These are phyloP conservation scores for Cephus cinctus DNA, from an alignment of 1,140 invertebrate genomes.

Conservation along the genomic window DNA sequence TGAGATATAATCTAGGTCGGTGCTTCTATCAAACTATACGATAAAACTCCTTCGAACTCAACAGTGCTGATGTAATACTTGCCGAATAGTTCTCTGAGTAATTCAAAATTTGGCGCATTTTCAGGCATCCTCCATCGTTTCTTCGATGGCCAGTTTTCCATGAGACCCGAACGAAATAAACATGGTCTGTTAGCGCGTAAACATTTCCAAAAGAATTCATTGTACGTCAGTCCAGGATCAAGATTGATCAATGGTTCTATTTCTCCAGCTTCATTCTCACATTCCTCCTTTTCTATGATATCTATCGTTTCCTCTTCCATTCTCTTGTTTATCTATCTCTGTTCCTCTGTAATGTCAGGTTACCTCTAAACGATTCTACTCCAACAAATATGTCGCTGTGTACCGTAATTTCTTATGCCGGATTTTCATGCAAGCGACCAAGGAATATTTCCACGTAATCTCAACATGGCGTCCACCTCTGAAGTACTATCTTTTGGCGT, in stretches of 20 bases:
- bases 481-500: no score
- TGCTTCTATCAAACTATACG: conserved; percentile 1
- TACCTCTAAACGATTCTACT: no score
- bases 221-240: conserved; percentile 31
- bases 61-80: conserved; percentile 23
- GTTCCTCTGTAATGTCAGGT: no score
- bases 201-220: conserved; percentile 61
- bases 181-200: conserved; percentile 67
- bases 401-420: no score
- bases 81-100: conserved; percentile 61
- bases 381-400: no score
- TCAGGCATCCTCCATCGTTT: conserved; percentile 60
- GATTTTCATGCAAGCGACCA: no score
- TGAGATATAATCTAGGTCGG: background rate
- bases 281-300: no score
- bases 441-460: no score
- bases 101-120: conserved; percentile 65
- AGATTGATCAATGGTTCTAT: conserved; percentile 20
- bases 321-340: no score
- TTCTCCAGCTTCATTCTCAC: no score
- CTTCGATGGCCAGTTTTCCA: conserved; percentile 61
- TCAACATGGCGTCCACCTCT: no score
- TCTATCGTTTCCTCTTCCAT: no score
- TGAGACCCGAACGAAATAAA: conserved; percentile 62
- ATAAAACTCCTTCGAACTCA: background rate